A percentile compares a stretch with the other conserved stretches of the same genome.
Evolutionary conservation across 2,888 invertebrate genomes (phyloP).

Genomic region (Linyphia triangularis): DNA sequence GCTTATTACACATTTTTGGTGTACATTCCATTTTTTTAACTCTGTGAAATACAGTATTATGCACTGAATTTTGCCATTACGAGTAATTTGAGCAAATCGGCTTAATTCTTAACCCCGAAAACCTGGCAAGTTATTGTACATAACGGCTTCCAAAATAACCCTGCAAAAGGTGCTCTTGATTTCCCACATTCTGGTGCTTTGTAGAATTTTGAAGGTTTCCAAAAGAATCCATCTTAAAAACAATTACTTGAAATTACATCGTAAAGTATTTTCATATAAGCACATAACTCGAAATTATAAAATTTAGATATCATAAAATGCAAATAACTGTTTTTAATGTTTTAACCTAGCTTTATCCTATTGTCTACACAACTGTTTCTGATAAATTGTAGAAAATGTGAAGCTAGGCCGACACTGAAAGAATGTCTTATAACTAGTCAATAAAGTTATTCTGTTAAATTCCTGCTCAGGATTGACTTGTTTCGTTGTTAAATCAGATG

Average conservation of each 20-base stretch:
- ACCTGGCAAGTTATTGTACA: conserved; percentile 60
- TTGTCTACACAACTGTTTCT: conserved; percentile 21
- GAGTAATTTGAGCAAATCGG: conserved; percentile 60
- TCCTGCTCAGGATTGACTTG: conserved; percentile 67
- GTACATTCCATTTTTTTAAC: conserved; percentile 75
- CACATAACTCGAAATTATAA: conserved; percentile 26
- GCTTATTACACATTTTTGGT: conserved; percentile 75
- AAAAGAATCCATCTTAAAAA: neutral
- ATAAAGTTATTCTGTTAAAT: conserved; percentile 74
- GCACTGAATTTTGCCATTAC: conserved; percentile 66
- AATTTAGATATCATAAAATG: conserved; percentile 14
- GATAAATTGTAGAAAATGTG: conserved; percentile 26
- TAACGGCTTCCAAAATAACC: conserved; percentile 52
- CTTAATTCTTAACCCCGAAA: conserved; percentile 47
- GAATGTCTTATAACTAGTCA: conserved; percentile 70
- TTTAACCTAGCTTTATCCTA: conserved; percentile 61
- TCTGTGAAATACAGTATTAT: conserved; percentile 69
- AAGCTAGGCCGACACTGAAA: conserved; percentile 46
- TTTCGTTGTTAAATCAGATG: conserved; percentile 74
- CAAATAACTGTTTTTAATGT: conserved; percentile 64
- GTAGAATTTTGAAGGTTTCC: conserved; percentile 38
- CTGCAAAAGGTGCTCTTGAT: conserved; percentile 56
- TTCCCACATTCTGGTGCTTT: conserved; percentile 71
- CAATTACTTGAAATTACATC: neutral
- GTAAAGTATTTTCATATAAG: conserved; percentile 72